Percentiles rank a stretch among this genome's conserved stretches.
Evolutionary conservation across 2,113 vertebrate species (phyloP).

Genomic region (Hemicordylus capensis): DNA sequence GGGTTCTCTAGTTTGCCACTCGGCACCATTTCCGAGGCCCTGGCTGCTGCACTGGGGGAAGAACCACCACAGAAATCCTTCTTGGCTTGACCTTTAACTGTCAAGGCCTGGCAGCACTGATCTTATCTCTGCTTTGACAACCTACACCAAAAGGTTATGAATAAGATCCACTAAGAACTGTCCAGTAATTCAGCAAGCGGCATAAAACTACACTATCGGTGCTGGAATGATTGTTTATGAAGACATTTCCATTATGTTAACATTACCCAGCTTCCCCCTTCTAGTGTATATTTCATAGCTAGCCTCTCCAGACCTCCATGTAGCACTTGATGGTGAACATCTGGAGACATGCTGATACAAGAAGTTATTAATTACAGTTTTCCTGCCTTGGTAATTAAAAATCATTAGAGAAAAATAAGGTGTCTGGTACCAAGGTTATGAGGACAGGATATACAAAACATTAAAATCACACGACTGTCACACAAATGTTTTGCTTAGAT

Average conservation of each 20-base stretch:
- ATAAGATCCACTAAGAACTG: not conserved
- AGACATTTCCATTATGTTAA: not conserved
- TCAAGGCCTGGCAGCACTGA: not conserved
- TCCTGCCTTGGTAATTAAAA: constrained; percentile 56
- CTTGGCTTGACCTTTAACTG: constrained; percentile 16
- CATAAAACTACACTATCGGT: constrained; percentile 32
- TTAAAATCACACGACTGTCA: constrained; percentile 42
- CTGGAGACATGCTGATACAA: constrained; percentile 45
- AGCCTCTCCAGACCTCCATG: constrained; percentile 11
- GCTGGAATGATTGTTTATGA: constrained; percentile 37
- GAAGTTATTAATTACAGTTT: constrained; percentile 63
- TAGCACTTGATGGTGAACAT: constrained; percentile 53
- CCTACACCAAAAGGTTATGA: not conserved
- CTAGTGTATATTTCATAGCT: constrained; percentile 29
- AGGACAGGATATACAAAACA: not conserved
- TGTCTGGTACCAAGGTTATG: constrained; percentile 40
- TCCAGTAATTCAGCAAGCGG: constrained; percentile 26
- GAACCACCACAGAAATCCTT: constrained; percentile 34
- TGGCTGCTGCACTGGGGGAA: not conserved
- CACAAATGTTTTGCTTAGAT: constrained; percentile 31
- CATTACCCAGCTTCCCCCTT: constrained; percentile 18
- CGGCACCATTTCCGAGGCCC: not conserved
- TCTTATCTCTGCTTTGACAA: not conserved
- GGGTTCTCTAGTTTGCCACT: not conserved
- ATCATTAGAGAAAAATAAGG: constrained; percentile 44